Base-by-base conservation (phyloP, 2,797 vertebrate species). In the Bradypodion pumilum region DNA sequence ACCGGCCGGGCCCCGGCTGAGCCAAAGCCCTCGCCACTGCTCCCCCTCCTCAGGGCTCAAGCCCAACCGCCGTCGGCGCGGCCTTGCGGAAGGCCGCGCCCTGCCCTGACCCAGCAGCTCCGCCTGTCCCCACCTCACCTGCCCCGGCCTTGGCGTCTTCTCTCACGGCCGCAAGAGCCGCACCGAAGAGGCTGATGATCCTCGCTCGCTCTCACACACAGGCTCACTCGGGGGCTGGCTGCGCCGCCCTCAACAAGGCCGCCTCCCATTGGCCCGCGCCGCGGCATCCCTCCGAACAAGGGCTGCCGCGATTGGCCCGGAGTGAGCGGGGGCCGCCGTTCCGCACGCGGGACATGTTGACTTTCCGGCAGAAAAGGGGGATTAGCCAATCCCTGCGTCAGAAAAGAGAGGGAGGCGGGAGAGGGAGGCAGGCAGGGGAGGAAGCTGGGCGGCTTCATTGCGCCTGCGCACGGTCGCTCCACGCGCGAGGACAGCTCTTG, bases 321-420 rank as follows among this genome's bases (percentile, higher is more conserved):
- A 19, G 78, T 2, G 42, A 27, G 1, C 81, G 1, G 7, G 35
- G 0, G 37, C 46, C 13, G 56, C 88, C 9, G 60, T 85, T 62
- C 88, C 85, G 81, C 92, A 92, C 91, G 92, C 91, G 91, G 92
- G 88, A 68, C 91, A 80, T 93, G 92, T 93, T 93, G 92, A 92
- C 91, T 90, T 83, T 86, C 80, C 80, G 84, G 8, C 52, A 2
- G 52, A 1, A 56, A 19, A n/a, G n/a, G 35, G 40, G 19, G 59
- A 73, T 86, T 65, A 29, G 85, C 95, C 95, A 95, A 94, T 95
- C 90, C 32, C 77, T 29, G 46, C 8, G 78, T 7, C 37, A 0
- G 21, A 25, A 27, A 40, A 40, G 56, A 60, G 62, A 66, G 29
- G 16, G 35, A 37, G 66, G 32, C 10, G n/a, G 16, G 27, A 21